Base-by-base conservation (phyloP, 1,140 invertebrate species). In the Sycobia sp. region DNA sequence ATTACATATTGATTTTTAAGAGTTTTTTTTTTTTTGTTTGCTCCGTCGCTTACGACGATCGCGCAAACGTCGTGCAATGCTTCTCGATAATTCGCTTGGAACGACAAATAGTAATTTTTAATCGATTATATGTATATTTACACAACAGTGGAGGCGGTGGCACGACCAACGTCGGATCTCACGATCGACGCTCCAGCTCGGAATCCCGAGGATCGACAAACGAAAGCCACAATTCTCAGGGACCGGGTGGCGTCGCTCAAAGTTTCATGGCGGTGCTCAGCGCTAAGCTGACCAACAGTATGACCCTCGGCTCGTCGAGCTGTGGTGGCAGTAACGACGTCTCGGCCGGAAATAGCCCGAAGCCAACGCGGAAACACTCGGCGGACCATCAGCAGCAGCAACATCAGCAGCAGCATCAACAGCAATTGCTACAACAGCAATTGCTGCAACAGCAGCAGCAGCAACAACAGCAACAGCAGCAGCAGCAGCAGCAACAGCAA, bases 211-310 rank as follows among this genome's bases (percentile, higher is more conserved):
- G 16, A 3, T 14, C 18, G 14, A 3, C 5, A n/a, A 32, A 41
- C 16, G 29, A 51, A 10, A 43, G 38, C 18, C 22, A 29, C 29
- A 20, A 13, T 2, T 58, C 58, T 34, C 72, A 73, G 73, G 83
- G 83, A 29, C 80, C 82, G 13, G 79, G 79, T 10, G 84, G 84
- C 10, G 82, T 84, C 7, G 84, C 84, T 55, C 85, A 87, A 50
- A 87, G 86, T 55, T 85, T 90, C 47, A 90, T 91, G 74, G 89
- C 89, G 1, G 86, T 87, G 9, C 74, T 91, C 13, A 90, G 88
- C 70, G 88, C 90, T 4, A 90, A 90, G 70, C 76, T 91, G 16
- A 85, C 86, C 4, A 81, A 81, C 41, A 83, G 80, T 71, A 16
- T 76, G 71, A 67, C 73, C 36, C 63, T 69, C 0, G 46, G 39